Evolutionary conservation across 2,888 invertebrate genomes (phyloP).

Genomic region (Cinara cedri): DNA sequence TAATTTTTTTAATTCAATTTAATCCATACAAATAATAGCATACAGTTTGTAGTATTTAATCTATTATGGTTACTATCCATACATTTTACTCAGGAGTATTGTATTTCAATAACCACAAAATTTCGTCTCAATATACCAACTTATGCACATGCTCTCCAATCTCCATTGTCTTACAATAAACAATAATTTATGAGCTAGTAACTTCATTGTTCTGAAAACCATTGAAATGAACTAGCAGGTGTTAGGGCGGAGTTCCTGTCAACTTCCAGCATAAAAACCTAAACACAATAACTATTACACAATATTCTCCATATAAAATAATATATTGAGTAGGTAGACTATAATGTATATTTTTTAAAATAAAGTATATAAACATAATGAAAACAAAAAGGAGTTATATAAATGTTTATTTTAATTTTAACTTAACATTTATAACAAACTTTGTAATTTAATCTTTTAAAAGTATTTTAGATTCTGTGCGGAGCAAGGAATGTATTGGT

Average conservation of each 20-base stretch:
- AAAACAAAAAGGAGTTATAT: background rate
- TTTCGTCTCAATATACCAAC: slow-evolving; percentile 9
- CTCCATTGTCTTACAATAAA: slow-evolving; percentile 48
- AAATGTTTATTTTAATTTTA: background rate
- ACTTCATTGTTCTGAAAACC: slow-evolving; percentile 49
- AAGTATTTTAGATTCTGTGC: no score
- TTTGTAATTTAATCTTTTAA: no score
- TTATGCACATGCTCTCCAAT: slow-evolving; percentile 1
- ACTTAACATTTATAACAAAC: background rate
- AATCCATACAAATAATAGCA: no score
- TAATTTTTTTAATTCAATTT: no score
- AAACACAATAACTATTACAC: slow-evolving; percentile 20
- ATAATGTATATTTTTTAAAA: slow-evolving; percentile 2
- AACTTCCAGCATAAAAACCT: slow-evolving; percentile 25
- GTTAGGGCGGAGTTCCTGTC: slow-evolving; percentile 41
- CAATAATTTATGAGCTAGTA: slow-evolving; percentile 39
- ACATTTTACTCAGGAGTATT: slow-evolving; percentile 29
- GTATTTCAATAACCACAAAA: slow-evolving; percentile 19
- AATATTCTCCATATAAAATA: slow-evolving; percentile 21
- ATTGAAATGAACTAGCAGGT: slow-evolving; percentile 48
- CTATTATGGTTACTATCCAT: background rate
- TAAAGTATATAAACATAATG: background rate
- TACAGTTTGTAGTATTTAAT: background rate
- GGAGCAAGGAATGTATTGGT: no score
- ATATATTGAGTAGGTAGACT: slow-evolving; percentile 18